Evolutionary conservation across 2,113 vertebrate genomes (phyloP).

Genomic region (Phocoena sinus): DNA sequence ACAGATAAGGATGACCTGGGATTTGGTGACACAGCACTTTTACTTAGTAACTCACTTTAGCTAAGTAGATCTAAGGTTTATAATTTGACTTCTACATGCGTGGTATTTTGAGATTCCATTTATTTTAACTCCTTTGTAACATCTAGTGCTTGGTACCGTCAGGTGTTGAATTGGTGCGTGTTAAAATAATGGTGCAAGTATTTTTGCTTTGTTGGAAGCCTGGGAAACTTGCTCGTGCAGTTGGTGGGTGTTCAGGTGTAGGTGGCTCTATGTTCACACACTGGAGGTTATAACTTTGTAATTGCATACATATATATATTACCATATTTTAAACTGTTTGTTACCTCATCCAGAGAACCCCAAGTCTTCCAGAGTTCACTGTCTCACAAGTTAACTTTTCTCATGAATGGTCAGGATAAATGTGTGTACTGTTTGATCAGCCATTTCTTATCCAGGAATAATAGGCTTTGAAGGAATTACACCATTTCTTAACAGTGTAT

Average conservation of each 20-base stretch:
- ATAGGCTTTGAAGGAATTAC: constrained; percentile 37
- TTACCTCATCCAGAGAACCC: neutral
- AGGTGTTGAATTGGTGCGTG: neutral
- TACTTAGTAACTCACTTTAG: neutral
- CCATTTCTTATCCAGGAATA: constrained; percentile 27
- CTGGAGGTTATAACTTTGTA: neutral
- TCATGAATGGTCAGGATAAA: constrained; percentile 23
- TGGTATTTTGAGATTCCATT: neutral
- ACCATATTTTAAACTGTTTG: neutral
- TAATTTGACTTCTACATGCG: neutral
- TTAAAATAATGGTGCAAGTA: neutral
- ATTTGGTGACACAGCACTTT: neutral
- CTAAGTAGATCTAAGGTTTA: neutral
- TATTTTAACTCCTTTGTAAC: neutral
- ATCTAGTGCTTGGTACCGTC: neutral
- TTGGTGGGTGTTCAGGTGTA: neutral
- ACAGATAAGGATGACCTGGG: too few relatives aligned
- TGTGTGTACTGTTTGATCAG: constrained; percentile 41
- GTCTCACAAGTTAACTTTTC: constrained; percentile 12
- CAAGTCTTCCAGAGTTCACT: neutral
- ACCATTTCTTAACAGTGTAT: constrained; percentile 39
- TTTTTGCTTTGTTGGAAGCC: neutral
- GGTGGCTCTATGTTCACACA: neutral
- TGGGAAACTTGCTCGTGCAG: neutral
- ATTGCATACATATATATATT: neutral